Evolutionary conservation across 1,140 invertebrate species (phyloP).

Genomic region (Saccostrea echinata): DNA sequence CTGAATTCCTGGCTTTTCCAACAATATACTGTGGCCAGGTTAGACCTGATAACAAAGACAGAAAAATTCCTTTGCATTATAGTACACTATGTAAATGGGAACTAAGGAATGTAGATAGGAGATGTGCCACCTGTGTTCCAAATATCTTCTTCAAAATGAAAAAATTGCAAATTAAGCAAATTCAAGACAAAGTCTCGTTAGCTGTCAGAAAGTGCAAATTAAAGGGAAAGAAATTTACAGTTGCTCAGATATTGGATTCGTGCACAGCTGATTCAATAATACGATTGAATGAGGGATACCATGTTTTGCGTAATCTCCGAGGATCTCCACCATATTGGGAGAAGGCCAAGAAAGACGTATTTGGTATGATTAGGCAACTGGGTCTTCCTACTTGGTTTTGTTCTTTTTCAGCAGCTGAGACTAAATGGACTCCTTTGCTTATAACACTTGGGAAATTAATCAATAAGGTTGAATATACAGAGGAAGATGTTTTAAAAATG

Average conservation of each 20-base stretch:
- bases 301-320: conserved; percentile 56
- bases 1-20: conserved; percentile 59
- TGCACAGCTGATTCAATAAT: conserved; percentile 47
- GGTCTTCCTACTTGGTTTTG: conserved; percentile 61
- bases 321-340: conserved; percentile 62
- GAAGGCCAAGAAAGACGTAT: conserved; percentile 63
- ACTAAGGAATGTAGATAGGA: conserved; percentile 57
- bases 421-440: conserved; percentile 61
- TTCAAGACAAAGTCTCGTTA: conserved; percentile 55
- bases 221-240: conserved; percentile 54
- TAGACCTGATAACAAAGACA: conserved; percentile 45
- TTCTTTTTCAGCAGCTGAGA: conserved; percentile 63
- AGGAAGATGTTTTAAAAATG: conserved; percentile 53
- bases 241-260: conserved; percentile 32
- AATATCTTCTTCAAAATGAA: conserved; percentile 65
- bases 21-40: conserved; percentile 61
- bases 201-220: conserved; percentile 51
- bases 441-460: conserved; percentile 54
- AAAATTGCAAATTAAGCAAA: conserved; percentile 60
- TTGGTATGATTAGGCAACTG: conserved; percentile 68
- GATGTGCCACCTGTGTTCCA: conserved; percentile 57
- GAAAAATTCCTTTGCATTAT: conserved; percentile 52
- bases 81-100: conserved; percentile 60
- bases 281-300: conserved; percentile 63
- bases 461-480: conserved; percentile 28